These are phyloP conservation scores for Scaptomyza parva DNA, from an alignment of 2,888 invertebrate genomes.

Conservation along the genomic window DNA sequence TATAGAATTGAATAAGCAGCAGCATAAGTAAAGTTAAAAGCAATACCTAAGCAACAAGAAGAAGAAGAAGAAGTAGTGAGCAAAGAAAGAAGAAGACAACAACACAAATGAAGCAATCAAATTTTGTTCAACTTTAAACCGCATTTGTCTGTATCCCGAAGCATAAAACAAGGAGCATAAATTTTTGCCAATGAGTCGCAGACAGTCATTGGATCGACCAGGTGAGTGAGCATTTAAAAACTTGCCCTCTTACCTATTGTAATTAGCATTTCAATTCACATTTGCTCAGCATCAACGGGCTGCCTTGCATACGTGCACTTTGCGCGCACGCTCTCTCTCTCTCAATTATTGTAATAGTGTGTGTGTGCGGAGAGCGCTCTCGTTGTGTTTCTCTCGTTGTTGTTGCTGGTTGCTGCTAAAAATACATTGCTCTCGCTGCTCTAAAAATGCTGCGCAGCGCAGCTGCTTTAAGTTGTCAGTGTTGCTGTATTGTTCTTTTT, in stretches of 20 bases:
- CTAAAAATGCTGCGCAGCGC: constrained; percentile 72
- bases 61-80: constrained; percentile 34
- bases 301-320: constrained; percentile 76
- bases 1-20: constrained; percentile 71
- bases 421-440: constrained; percentile 68
- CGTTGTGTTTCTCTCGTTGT: constrained; percentile 59
- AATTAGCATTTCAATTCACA: constrained; percentile 60
- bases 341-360: constrained; percentile 21
- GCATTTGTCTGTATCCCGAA: constrained; percentile 69
- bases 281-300: constrained; percentile 57
- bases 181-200: constrained; percentile 81
- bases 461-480: constrained; percentile 68
- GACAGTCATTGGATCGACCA: constrained; percentile 82
- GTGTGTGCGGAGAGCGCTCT: constrained; percentile 43
- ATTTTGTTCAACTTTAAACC: constrained; percentile 61
- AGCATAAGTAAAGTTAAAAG: constrained; percentile 60
- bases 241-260: constrained; percentile 56
- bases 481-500: constrained; percentile 37
- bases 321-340: constrained; percentile 64
- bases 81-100: constrained; percentile 34
- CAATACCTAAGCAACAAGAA: constrained; percentile 50
- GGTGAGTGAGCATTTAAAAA: constrained; percentile 74
- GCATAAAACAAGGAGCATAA: constrained; percentile 69
- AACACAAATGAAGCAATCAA: constrained; percentile 72
- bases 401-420: constrained; percentile 59